Conservation (phyloP, 23 tunicate species). For the Clavelina lepadiformis region DNA sequence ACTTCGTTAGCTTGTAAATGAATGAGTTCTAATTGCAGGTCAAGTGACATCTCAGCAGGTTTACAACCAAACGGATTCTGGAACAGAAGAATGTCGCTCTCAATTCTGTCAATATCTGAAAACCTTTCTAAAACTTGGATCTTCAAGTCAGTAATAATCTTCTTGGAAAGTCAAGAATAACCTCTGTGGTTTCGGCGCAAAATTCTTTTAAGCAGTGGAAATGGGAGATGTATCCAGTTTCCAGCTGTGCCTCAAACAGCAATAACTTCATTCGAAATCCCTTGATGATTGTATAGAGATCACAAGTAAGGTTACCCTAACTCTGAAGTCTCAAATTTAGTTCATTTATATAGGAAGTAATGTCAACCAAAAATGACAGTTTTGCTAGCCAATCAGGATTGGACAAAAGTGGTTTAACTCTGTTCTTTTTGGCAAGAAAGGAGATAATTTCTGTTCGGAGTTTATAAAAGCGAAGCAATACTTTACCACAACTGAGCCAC, state of each 20-base stretch:
- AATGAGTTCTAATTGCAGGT: neutral
- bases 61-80: neutral
- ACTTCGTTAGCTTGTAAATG: neutral
- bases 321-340: slow-evolving; percentile 1
- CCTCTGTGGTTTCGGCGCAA: slow-evolving; percentile 2
- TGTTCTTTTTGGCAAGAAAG: neutral
- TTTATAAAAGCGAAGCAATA: neutral
- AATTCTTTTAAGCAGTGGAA: neutral
- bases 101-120: slow-evolving; percentile 1
- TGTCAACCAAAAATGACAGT: slow-evolving; percentile 9
- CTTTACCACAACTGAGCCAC: slow-evolving; percentile 16
- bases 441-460: neutral
- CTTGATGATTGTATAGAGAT: slow-evolving; percentile 1
- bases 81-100: neutral
- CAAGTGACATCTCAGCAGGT: slow-evolving; percentile 3
- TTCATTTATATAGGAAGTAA: slow-evolving; percentile 12
- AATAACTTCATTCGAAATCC: neutral
- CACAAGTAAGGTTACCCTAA: neutral
- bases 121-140: neutral
- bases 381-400: neutral
- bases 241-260: slow-evolving; percentile 1
- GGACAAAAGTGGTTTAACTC: neutral
- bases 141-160: slow-evolving; percentile 6
- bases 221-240: slow-evolving; percentile 2
- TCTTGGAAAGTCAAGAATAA: neutral